phyloP scores from a whole-genome alignment of 1,140 invertebrate species.

The Drosophila serrata region DNA sequence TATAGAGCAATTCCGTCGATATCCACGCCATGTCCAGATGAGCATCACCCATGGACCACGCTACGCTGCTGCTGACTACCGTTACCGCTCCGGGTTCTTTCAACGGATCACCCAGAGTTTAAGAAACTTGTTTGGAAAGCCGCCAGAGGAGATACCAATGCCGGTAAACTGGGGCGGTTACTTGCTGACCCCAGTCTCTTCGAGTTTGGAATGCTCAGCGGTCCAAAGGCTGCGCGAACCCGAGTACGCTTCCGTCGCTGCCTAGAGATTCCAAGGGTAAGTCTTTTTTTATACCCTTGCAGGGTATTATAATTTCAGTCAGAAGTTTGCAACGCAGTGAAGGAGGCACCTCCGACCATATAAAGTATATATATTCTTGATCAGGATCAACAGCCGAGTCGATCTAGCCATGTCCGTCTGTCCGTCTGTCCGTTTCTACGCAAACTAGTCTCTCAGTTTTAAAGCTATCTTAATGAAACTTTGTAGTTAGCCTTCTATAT shows the following conservation, averaged over 20 bases:
- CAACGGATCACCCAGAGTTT: slow-evolving; percentile 1
- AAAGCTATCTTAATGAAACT: too few species aligned
- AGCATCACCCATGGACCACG: slow-evolving; percentile 37
- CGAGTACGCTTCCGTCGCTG: slow-evolving; percentile 60
- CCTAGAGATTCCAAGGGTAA: slow-evolving; percentile 46
- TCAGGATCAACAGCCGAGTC: too few species aligned
- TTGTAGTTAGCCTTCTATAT: too few species aligned
- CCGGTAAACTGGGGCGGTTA: slow-evolving; percentile 62
- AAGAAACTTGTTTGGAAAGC: slow-evolving; percentile 4
- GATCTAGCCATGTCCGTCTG: too few species aligned
- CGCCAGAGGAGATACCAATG: slow-evolving; percentile 14
- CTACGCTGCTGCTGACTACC: slow-evolving; percentile 10
- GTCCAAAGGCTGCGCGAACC: background rate
- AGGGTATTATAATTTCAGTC: too few species aligned
- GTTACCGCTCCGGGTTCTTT: background rate
- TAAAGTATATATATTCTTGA: too few species aligned
- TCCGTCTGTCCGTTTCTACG: too few species aligned
- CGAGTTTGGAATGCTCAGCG: slow-evolving; percentile 38
- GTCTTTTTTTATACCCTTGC: background rate
- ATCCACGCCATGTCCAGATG: slow-evolving; percentile 52
- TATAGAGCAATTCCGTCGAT: slow-evolving; percentile 44
- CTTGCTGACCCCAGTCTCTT: slow-evolving; percentile 46
- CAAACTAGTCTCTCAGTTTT: too few species aligned
- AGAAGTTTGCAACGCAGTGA: too few species aligned
- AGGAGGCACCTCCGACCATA: too few species aligned